Percentiles rank a stretch among this genome's conserved stretches.
Conservation (phyloP, 2,797 vertebrate genomes). For the Pseudotriccus pelzelni region DNA sequence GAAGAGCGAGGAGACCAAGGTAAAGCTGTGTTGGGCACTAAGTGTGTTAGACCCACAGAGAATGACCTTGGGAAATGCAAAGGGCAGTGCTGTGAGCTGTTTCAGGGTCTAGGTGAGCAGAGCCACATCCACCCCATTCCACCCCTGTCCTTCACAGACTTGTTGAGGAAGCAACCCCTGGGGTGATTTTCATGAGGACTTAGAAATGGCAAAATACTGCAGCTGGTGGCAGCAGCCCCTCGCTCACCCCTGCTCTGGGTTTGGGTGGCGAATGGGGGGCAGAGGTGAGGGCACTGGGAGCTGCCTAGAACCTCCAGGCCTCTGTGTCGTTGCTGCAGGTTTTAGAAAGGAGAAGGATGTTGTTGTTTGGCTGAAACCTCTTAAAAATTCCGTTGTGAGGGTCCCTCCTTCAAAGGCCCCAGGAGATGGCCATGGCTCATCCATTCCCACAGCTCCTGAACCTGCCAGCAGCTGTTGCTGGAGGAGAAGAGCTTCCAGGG, state of each 20-base stretch:
- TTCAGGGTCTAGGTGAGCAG: background rate
- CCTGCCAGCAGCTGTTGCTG: background rate
- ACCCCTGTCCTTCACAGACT: background rate
- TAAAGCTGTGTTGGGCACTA: background rate
- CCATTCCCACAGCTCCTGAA: background rate
- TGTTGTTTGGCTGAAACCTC: background rate
- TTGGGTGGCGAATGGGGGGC: rapidly evolving
- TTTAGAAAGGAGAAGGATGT: background rate
- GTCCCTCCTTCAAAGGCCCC: background rate
- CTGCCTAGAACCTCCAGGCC: background rate
- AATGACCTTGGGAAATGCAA: rapidly evolving
- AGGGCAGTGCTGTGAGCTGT: background rate
- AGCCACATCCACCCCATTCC: rapidly evolving
- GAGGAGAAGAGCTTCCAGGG: background rate
- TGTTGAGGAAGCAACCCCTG: background rate
- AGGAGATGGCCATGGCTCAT: rapidly evolving
- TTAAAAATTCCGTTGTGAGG: background rate
- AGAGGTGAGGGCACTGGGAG: background rate
- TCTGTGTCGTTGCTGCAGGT: rapidly evolving
- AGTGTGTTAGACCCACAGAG: background rate
- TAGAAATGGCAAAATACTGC: background rate
- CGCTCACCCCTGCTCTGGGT: rapidly evolving
- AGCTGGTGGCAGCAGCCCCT: rapidly evolving
- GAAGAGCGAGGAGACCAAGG: background rate
- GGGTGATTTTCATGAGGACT: rapidly evolving